These are phyloP conservation scores for Salvator merianae DNA, from an alignment of 2,113 vertebrate species.

Conservation along the genomic window DNA sequence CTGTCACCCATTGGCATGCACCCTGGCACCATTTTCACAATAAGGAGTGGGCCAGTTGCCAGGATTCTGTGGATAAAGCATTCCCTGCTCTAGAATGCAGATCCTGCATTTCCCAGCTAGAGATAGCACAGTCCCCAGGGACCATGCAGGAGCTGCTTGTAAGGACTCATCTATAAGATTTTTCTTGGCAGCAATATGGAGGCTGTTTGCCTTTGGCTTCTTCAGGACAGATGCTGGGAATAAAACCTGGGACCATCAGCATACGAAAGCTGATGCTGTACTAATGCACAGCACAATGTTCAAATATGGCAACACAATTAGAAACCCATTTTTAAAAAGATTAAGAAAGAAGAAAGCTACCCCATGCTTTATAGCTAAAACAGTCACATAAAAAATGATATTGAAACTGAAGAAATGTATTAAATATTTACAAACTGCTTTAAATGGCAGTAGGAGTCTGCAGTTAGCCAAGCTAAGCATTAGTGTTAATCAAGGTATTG, in stretches of 20 bases:
- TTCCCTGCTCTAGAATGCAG: neutral
- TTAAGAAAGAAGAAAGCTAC: neutral
- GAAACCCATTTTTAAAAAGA: rapidly evolving
- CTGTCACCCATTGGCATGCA: too few species aligned
- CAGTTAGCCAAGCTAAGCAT: conserved; percentile 14
- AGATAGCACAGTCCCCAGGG: too few species aligned
- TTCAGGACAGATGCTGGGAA: neutral
- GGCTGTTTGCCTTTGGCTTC: too few species aligned
- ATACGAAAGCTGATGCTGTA: too few species aligned
- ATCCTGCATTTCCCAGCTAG: too few species aligned
- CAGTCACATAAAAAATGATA: neutral
- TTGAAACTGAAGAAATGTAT: neutral
- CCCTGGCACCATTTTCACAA: too few species aligned
- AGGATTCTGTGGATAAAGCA: neutral
- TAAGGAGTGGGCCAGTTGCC: too few species aligned
- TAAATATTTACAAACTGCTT: conserved; percentile 22
- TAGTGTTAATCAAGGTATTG: conserved; percentile 17
- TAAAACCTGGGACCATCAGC: neutral
- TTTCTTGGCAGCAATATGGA: too few species aligned
- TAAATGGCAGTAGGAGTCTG: neutral
- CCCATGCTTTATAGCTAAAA: rapidly evolving
- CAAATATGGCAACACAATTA: neutral
- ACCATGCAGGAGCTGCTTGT: too few species aligned
- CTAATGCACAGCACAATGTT: neutral
- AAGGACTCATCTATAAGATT: too few species aligned